Base-by-base conservation (phyloP, 2,888 invertebrate species). In the Drosophila sordidula region DNA sequence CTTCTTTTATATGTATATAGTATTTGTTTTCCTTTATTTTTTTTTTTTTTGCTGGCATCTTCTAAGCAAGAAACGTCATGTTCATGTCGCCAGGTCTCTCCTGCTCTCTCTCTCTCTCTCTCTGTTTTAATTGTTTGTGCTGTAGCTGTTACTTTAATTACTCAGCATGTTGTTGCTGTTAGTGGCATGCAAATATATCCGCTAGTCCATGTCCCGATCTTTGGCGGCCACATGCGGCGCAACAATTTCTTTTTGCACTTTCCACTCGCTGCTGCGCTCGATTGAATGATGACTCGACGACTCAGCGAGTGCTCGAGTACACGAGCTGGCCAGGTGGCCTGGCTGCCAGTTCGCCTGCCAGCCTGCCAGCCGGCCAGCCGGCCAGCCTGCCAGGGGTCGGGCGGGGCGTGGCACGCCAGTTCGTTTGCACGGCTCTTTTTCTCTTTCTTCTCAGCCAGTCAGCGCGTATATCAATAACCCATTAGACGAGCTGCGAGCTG, bases 401-500 rank as follows among this genome's bases (percentile, higher is more conserved):
- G 12, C 14, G 57, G 34, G 76, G 76, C 64, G 64, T 63, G 72
- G 65, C 67, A 57, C 32, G 57, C 52, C 51, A 54, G 54, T 63
- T 45, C 42, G 41, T 38, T 47, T 26, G 34, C 47, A 52, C 8
- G 50, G 50, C 38, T 26, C 42, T 57, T 49, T 38, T 12, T 26
- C 41, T 16, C 36, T n/a, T 32, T 39, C 6, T 38, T 44, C 55
- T 68, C 52, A 46, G 49, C 56, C 47, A 49, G 62, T 41, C 72
- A 56, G 68, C 74, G 78, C 75, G 63, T 79, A 75, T 81, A 81
- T 79, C 86, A 79, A 79, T 82, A 81, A 70, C 76, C 82, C 85
- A 85, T 79, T 75, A 78, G 63, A 75, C 72, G 66, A 70, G 59
- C 59, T 61, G 34, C 32, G 25, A 34, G 46, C 51, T 51, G 14